Evolutionary conservation across 1,140 invertebrate species (phyloP).

Genomic region (Heliconius hewitsoni): DNA sequence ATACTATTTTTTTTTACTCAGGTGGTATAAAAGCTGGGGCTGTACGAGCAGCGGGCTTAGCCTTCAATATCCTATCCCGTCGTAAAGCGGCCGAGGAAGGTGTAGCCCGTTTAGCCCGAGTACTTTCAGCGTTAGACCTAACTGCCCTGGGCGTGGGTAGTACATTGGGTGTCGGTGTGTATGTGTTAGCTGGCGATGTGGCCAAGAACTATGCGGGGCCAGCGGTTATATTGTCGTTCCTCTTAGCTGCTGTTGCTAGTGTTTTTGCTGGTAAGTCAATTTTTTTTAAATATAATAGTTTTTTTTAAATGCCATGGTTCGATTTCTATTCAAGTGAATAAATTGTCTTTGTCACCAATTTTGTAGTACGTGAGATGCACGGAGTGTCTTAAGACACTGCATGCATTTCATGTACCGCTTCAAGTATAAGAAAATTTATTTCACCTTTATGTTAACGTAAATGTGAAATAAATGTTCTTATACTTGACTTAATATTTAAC

Average conservation of each 20-base stretch:
- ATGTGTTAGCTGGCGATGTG: constrained; percentile 93
- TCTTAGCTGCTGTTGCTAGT: constrained; percentile 92
- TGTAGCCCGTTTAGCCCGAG: constrained; percentile 84
- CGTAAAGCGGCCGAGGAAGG: constrained; percentile 77
- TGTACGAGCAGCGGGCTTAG: constrained; percentile 47
- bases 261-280: constrained; percentile 88
- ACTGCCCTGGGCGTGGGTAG: constrained; percentile 91
- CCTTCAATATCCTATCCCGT: constrained; percentile 77
- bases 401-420: no score
- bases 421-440: no score
- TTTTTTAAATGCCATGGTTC: no score
- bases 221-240: constrained; percentile 90
- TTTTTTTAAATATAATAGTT: neutral
- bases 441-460: no score
- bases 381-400: no score
- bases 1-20: constrained; percentile 20
- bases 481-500: no score
- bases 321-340: no score
- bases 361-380: no score
- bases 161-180: constrained; percentile 93
- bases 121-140: constrained; percentile 88
- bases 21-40: constrained; percentile 68
- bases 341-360: no score
- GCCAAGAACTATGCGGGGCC: constrained; percentile 90
- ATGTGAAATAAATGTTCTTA: no score